Evolutionary conservation across 2,113 vertebrate genomes (phyloP).

Genomic region (Crotalus viridis): DNA sequence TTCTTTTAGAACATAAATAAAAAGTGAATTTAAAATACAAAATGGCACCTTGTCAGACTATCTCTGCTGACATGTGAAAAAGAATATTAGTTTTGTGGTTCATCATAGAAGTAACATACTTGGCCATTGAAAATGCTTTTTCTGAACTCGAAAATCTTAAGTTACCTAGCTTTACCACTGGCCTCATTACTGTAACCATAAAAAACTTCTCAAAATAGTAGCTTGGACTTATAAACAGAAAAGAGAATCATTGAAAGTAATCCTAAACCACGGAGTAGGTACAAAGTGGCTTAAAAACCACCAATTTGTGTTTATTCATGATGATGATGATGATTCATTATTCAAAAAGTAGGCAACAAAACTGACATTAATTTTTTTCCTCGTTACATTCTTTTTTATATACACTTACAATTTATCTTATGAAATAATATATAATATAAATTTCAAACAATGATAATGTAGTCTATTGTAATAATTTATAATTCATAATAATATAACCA

Average conservation of each 20-base stretch:
- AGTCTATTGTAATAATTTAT: background rate
- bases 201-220: background rate
- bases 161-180: background rate
- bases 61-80: background rate
- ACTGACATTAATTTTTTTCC: background rate
- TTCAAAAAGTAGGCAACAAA: background rate
- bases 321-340: background rate
- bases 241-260: background rate
- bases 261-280: background rate
- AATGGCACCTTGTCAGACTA: background rate
- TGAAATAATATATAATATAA: background rate
- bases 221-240: too few species aligned
- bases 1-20: background rate
- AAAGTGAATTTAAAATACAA: background rate
- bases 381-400: background rate
- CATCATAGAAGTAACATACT: background rate
- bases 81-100: background rate
- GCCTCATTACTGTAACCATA: accelerated
- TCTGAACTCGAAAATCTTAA: background rate
- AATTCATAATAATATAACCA: too few species aligned
- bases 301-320: background rate
- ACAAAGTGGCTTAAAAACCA: background rate
- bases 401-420: background rate
- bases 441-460: background rate
- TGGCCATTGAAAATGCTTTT: background rate